Evolutionary conservation across 2,888 invertebrate genomes (phyloP).

Genomic region (Spatulosminthurus flaviceps): DNA sequence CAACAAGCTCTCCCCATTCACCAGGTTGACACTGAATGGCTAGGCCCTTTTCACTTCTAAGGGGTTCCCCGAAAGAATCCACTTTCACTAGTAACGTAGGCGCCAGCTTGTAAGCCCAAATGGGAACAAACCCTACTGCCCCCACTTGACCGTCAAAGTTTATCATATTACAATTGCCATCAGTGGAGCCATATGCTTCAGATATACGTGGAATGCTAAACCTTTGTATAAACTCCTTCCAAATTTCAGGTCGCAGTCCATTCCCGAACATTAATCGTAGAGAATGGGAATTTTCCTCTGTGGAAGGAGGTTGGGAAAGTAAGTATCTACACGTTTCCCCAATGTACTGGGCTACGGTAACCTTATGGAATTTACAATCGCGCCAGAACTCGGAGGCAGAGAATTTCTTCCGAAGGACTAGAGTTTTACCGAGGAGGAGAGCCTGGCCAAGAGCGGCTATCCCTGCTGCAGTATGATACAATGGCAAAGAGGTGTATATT

Average conservation of each 20-base stretch:
- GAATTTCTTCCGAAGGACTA: conserved; percentile 72
- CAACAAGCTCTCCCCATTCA: conserved; percentile 44
- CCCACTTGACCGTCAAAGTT: conserved; percentile 46
- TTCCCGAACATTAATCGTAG: conserved; percentile 76
- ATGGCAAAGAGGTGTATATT: conserved; percentile 41
- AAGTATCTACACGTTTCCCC: conserved; percentile 92
- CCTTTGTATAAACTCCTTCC: conserved; percentile 42
- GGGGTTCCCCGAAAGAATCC: conserved; percentile 33
- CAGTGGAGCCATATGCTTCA: conserved; percentile 47
- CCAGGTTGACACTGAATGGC: conserved; percentile 40
- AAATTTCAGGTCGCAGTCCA: conserved; percentile 50
- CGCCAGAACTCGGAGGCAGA: conserved; percentile 71
- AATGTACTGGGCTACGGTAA: conserved; percentile 80
- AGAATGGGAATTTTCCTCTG: conserved; percentile 77
- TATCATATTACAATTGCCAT: conserved; percentile 46
- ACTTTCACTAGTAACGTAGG: conserved; percentile 39
- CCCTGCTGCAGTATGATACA: conserved; percentile 41
- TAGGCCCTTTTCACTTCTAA: conserved; percentile 26
- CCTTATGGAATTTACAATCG: conserved; percentile 70
- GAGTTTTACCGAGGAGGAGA: conserved; percentile 25
- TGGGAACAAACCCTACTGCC: conserved; percentile 47
- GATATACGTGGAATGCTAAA: conserved; percentile 33
- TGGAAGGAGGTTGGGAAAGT: conserved; percentile 76
- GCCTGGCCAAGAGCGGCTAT: conserved; percentile 37
- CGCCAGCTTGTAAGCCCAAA: background rate